Evolutionary conservation across 2,797 vertebrate genomes (phyloP), one percentile per base, ranked within the genome.

Genomic region (Meda fulgida): DNA sequence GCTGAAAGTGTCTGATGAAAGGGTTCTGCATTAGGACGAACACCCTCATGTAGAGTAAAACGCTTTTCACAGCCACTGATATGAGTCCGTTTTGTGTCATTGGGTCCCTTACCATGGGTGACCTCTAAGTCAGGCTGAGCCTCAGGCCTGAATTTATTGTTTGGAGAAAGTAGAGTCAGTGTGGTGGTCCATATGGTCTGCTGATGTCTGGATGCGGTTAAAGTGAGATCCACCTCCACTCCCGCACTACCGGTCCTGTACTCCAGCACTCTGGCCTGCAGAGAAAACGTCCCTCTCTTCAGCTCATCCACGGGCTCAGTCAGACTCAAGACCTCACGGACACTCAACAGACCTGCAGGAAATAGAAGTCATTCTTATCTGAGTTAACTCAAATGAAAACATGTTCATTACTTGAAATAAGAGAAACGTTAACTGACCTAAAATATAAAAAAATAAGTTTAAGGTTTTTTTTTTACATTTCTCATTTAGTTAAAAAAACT

Each of bases 301-400:
- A 95, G 88, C 85, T 95, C 94, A 87, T 95, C 94, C 6, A 94
- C 81, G 0, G 94, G 91, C 87, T 94, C 85, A 9, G 88, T 73
- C 43, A 91, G 92, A 87, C 88, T 91, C 75, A 94, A 40, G 58
- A 48, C 93, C 88, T 94, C 93, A 31, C 84, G 78, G 38, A 94
- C 90, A 23, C 86, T 60, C 23, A 89, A 36, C 8, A 95, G 90
- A 88, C 93, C 93, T 38, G 87, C 69, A 38, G 36, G 67, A 48
- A 5, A 34, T 0, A 48, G 3, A 3, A 58, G 23, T 3, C 23
- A 53, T 48, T 66, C 26, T 34, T 26, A 2, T 72, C 26, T 0
- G 53, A 11, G 55, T 58, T 16, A 14, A 63, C 26, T 58, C n/a
- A 26, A n/a, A n/a, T 58, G 51, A 18, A 26, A 40, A 23, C 3